Conservation (phyloP, 2,113 vertebrate species). For the Ploceus nigricollis region DNA sequence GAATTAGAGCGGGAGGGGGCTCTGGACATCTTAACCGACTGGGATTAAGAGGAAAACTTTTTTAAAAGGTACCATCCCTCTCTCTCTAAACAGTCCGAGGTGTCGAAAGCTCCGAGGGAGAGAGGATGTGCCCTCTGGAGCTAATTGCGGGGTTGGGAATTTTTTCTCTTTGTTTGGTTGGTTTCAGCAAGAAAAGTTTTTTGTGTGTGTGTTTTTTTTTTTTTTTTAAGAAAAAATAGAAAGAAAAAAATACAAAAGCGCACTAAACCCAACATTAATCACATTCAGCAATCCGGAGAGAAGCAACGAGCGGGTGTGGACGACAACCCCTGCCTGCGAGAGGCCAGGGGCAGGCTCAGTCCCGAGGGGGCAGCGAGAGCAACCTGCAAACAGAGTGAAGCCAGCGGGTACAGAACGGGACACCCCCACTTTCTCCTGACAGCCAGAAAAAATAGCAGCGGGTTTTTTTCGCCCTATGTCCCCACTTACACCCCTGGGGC, state of each 20-base stretch:
- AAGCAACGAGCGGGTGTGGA: neutral
- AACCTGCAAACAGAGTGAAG: neutral
- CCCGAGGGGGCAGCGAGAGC: neutral
- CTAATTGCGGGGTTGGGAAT: neutral
- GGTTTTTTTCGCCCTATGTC: neutral
- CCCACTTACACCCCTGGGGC: neutral
- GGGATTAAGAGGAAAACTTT: conserved; percentile 53
- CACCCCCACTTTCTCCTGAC: too few relatives aligned
- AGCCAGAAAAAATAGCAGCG: neutral
- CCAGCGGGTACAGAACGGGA: rapidly evolving
- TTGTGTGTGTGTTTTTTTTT: rapidly evolving
- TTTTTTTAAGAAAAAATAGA: neutral
- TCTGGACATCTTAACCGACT: neutral
- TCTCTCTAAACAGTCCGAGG: conserved; percentile 20
- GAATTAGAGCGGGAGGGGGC: conserved; percentile 19
- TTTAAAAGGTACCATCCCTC: conserved; percentile 31
- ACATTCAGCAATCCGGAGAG: neutral
- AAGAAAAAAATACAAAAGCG: rapidly evolving
- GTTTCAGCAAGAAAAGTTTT: neutral
- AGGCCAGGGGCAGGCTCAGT: neutral
- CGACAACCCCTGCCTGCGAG: neutral
- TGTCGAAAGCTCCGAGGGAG: conserved; percentile 41
- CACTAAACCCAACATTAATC: neutral
- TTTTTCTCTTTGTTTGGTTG: neutral
- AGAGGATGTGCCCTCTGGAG: conserved; percentile 1